phyloP scores from a whole-genome alignment of 2,113 vertebrate species.

The Hypanus sabinus region DNA sequence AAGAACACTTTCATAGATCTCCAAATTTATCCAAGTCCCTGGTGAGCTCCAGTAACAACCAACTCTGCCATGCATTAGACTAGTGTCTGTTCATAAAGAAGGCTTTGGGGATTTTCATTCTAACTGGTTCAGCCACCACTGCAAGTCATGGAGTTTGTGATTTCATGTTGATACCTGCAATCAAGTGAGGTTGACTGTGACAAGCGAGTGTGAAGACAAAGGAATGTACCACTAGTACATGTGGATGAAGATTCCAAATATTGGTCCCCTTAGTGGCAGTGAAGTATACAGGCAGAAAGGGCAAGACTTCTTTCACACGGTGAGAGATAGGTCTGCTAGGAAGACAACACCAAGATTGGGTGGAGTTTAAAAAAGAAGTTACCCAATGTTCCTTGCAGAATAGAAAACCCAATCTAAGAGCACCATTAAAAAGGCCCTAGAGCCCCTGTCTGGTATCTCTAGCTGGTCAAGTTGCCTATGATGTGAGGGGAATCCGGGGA shows the following conservation, averaged over 20 bases:
- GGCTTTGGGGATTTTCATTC: background rate
- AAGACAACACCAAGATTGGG: background rate
- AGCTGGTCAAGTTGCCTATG: background rate
- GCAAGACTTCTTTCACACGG: background rate
- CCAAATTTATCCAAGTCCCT: background rate
- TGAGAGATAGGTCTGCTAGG: background rate
- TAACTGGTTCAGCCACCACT: no score
- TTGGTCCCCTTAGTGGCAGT: background rate
- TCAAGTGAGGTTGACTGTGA: constrained; percentile 14
- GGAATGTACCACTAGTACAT: background rate
- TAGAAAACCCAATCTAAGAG: background rate
- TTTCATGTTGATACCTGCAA: background rate
- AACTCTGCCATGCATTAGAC: background rate
- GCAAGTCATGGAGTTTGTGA: background rate
- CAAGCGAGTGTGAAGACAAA: background rate
- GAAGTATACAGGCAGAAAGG: background rate
- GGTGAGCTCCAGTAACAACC: background rate
- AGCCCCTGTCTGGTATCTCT: background rate
- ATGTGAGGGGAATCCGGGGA: background rate
- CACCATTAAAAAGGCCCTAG: background rate
- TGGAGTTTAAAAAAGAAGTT: background rate
- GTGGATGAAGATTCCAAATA: background rate
- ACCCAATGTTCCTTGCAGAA: background rate
- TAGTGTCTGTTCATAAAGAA: background rate
- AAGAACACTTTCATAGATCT: background rate